Evolutionary conservation across 2,797 vertebrate species (phyloP).

Genomic region (Acropternis orthonyx): DNA sequence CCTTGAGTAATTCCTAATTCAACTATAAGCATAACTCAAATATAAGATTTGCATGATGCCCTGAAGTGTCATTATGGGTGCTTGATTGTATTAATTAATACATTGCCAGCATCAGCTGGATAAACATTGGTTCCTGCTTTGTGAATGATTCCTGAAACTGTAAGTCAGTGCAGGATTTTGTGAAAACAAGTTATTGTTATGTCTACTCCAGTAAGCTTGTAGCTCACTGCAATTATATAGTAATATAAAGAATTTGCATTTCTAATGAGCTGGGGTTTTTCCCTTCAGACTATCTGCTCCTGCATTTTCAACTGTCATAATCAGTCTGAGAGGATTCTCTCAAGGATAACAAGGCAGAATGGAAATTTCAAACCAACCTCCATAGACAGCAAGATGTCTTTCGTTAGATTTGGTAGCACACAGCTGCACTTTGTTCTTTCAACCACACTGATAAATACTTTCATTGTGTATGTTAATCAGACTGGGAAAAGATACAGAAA

Average conservation of each 20-base stretch:
- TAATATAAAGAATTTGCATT: background rate
- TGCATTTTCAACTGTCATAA: background rate
- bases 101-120: background rate
- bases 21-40: constrained; percentile 51
- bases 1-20: constrained; percentile 7
- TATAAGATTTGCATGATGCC: constrained; percentile 27
- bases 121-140: constrained; percentile 14
- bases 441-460: constrained; percentile 7
- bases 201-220: background rate
- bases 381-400: background rate
- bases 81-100: constrained; percentile 63
- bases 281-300: background rate
- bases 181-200: constrained; percentile 39
- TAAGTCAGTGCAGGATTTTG: background rate
- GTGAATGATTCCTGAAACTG: constrained; percentile 25
- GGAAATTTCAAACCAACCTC: background rate
- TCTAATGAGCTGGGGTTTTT: background rate
- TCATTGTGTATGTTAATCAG: constrained; percentile 1
- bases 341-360: background rate
- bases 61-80: constrained; percentile 55
- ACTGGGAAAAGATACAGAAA: background rate
- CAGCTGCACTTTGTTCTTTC: background rate
- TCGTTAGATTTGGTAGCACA: background rate
- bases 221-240: background rate
- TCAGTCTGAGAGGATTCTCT: background rate